These are phyloP conservation scores for Rhagonycha lutea DNA, from an alignment of 2,888 invertebrate genomes.

Conservation along the genomic window DNA sequence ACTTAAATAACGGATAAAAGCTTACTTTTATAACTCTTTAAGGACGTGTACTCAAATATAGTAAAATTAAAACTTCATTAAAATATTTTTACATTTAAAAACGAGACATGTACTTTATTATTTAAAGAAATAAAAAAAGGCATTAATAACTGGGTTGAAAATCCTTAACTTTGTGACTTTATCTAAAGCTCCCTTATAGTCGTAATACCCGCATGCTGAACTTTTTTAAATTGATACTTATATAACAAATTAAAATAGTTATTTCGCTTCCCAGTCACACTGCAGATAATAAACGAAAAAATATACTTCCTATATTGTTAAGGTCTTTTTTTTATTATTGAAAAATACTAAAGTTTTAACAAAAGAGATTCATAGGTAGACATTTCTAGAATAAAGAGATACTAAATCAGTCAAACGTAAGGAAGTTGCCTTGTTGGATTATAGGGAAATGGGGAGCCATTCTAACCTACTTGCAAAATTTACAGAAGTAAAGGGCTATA, in stretches of 20 bases:
- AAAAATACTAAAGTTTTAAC: conserved; percentile 4
- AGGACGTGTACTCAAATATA: not conserved
- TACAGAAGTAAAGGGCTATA: conserved; percentile 12
- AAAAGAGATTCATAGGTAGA: conserved; percentile 5
- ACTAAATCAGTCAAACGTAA: conserved; percentile 12
- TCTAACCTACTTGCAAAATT: conserved; percentile 17
- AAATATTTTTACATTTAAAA: not conserved
- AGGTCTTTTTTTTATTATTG: not conserved
- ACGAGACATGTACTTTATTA: not conserved
- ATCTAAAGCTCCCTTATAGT: not conserved
- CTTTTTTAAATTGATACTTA: not conserved
- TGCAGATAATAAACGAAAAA: not conserved
- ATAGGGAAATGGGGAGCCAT: conserved; percentile 17
- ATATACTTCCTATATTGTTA: too few relatives aligned
- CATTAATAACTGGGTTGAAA: not conserved
- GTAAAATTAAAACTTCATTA: not conserved
- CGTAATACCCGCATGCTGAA: not conserved
- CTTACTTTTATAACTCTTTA: conserved; percentile 1
- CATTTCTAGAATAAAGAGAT: conserved; percentile 3
- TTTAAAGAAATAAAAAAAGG: not conserved
- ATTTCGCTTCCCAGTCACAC: not conserved
- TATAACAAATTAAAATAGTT: not conserved
- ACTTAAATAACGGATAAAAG: not conserved
- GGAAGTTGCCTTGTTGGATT: conserved; percentile 5
- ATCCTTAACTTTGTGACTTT: not conserved